Evolutionary conservation across 53 echinoderm and acorn worm species (phyloP).

Genomic region (Astropecten irregularis): DNA sequence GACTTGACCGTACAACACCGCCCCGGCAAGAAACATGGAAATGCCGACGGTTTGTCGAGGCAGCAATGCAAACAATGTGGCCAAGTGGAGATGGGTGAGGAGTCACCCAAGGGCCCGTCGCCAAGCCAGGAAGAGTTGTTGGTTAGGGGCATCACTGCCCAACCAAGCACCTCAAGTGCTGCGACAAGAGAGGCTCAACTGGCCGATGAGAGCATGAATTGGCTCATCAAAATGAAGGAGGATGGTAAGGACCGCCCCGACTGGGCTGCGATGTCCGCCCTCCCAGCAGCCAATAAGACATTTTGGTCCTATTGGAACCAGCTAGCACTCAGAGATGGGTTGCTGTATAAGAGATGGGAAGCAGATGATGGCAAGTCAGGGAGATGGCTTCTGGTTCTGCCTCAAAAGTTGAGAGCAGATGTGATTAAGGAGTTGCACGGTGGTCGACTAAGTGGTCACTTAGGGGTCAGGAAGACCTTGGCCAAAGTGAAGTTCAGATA

Average conservation of each 20-base stretch:
- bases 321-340: no score
- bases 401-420: neutral
- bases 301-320: no score
- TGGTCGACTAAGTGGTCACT: slow-evolving; percentile 9
- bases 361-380: slow-evolving; percentile 28
- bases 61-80: slow-evolving; percentile 16
- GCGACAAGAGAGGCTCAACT: no score
- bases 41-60: slow-evolving; percentile 29
- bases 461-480: slow-evolving; percentile 43
- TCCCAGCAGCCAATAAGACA: no score
- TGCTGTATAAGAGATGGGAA: no score
- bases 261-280: neutral
- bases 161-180: neutral
- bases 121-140: no score
- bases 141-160: neutral
- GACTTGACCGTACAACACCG: slow-evolving; percentile 22
- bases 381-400: slow-evolving; percentile 15
- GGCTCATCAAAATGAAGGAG: slow-evolving; percentile 3
- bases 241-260: neutral
- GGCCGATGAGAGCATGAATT: no score
- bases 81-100: no score
- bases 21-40: slow-evolving; percentile 17
- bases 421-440: slow-evolving; percentile 50
- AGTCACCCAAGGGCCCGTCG: no score
- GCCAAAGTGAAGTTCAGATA: slow-evolving; percentile 36